Evolutionary conservation across 2,113 vertebrate genomes (phyloP).

Genomic region (Cololabis saira): DNA sequence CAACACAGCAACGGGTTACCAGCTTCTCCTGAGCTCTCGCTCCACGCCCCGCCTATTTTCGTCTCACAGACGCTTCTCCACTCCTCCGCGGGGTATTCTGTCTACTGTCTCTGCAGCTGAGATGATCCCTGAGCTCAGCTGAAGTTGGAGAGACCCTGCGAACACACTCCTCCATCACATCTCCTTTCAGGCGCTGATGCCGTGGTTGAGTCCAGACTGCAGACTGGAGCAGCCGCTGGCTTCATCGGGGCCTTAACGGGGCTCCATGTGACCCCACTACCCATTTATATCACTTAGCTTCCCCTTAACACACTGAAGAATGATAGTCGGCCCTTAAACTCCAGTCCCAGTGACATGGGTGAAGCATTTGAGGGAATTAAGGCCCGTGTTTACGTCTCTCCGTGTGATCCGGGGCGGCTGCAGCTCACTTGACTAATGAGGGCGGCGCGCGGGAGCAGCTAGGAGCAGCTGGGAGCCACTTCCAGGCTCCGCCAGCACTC

Average conservation of each 20-base stretch:
- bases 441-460: slow-evolving; percentile 21
- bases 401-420: not conserved
- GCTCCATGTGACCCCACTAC: slow-evolving; percentile 32
- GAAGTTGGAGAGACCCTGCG: slow-evolving; percentile 27
- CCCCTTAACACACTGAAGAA: slow-evolving; percentile 6
- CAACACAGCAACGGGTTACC: too few species aligned
- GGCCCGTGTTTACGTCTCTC: slow-evolving; percentile 24
- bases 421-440: slow-evolving; percentile 41
- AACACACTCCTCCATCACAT: slow-evolving; percentile 19
- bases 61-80: not conserved
- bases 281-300: slow-evolving; percentile 31
- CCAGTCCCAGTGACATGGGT: slow-evolving; percentile 23
- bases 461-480: slow-evolving; percentile 9
- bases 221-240: slow-evolving; percentile 22
- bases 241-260: slow-evolving; percentile 19
- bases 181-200: slow-evolving; percentile 21
- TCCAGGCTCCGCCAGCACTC: slow-evolving; percentile 14
- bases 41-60: too few species aligned
- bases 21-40: too few species aligned
- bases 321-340: slow-evolving; percentile 17
- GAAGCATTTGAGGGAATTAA: slow-evolving; percentile 11
- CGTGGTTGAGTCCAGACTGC: slow-evolving; percentile 13
- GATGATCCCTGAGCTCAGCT: slow-evolving; percentile 18
- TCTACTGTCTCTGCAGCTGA: not conserved
- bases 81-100: not conserved